Base-by-base conservation (phyloP, 2,113 vertebrate species). In the Tringa solitaria region DNA sequence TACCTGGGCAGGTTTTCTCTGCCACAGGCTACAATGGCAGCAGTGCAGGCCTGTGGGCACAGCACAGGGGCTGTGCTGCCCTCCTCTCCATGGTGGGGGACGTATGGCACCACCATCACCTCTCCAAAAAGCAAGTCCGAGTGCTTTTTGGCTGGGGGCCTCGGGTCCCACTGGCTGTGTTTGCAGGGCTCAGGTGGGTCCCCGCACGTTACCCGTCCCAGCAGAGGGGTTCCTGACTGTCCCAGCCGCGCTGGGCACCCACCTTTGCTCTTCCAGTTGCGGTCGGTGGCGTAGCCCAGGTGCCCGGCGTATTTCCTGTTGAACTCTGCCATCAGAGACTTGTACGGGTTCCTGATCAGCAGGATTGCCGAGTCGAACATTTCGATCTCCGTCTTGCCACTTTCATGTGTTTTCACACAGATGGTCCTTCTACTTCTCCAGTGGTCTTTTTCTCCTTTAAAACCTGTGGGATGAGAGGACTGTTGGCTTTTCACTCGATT, bases 371-470 rank as follows among this genome's bases (percentile, higher is more conserved):
- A 98, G 91, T 99, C 99, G 0, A 99, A 99, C 98, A 99, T 99
- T 84, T 99, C 99, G 1, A 99, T 99, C 93, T 99, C 99, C 5
- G 98, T 98, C 96, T 98, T 98, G 60, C 99, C 99, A 0, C 99
- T 99, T 97, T 99, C 99, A 0, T 99, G 99, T 7, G 99, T 99
- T 97, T 99, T 99, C 67, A 99, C 98, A 4, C 99, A 99, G 97
- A 99, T 98, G 89, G 99, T 99, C 74, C 99, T 98, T 60, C 99
- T 98, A 3, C 99, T 99, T 97, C 98, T 98, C 99, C 99, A 99
- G 96, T 99, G 99, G 95, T 99, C 99, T 95, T 99, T 99, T 97
- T 99, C 99, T 3, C 99, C 99, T 98, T 99, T 99, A 93, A 99
- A 99, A 91, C 99, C 99, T 99, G 94, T 93, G 95, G 82, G 53